Evolutionary conservation across 2,797 vertebrate species (phyloP), one percentile per base, ranked within the genome.

Genomic region (Apodemus agrarius): DNA sequence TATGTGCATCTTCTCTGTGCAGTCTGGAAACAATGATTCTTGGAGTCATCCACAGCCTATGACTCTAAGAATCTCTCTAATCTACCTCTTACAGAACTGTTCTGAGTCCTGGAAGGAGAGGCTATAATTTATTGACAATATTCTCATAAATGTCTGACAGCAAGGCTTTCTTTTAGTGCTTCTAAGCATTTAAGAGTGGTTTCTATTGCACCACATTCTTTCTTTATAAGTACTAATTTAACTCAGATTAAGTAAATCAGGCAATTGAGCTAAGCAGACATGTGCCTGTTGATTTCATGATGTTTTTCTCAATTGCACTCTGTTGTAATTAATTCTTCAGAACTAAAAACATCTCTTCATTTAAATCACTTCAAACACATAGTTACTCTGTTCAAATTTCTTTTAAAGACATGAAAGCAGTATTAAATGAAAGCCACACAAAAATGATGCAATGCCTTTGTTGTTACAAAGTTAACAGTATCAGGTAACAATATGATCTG

Each of bases 221-320:
- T 91, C 78, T 5, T 94, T 80, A 82, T 88, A 89, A 95, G 81
- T 17, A 94, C 0, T 88, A 84, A 84, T 67, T 84, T 95, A 94
- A 89, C 21, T 84, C 24, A 24, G 21, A 34, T 76, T n/a, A 92
- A 49, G 19, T 49, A 78, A 82, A 59, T 40, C 57, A 82, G 49
- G 1, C 9, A 89, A 78, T 65, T 3, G 19, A 78, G 16, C 22
- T 94, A 74, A 91, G 79, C 0, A 61, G 17, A 37, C 12, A 1
- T 9, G 8, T 1, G 40, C 59, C 17, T 79, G n/a, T 49, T 82
- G 82, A 93, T 81, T n/a, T 81, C 49, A 43, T 57, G 34, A 17
- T 3, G 54, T 88, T 75, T 37, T 57, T 80, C 49, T 91, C 17
- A 14, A 24, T 91, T 84, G 49, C 21, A 74, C 13, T 5, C 31